A percentile compares a stretch with the other conserved stretches of the same genome.
These are phyloP conservation scores for Globicephala melas DNA, from an alignment of 2,113 vertebrate genomes.

Conservation along the genomic window DNA sequence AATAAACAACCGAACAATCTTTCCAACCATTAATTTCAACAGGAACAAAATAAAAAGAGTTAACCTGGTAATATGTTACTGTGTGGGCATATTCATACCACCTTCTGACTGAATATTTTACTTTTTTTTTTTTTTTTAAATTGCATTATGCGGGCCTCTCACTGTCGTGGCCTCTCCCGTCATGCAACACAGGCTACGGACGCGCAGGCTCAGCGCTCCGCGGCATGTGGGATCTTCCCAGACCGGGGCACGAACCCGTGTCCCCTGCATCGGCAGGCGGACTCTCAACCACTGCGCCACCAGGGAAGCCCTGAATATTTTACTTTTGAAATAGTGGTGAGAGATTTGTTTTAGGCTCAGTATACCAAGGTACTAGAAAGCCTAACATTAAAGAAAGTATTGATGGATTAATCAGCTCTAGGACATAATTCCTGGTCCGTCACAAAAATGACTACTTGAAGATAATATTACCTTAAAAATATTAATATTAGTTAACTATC, in stretches of 20 bases:
- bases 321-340: neutral
- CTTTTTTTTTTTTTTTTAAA: neutral
- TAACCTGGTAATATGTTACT: neutral
- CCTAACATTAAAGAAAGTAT: neutral
- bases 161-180: no score
- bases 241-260: no score
- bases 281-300: no score
- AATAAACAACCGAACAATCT: slow-evolving; percentile 30
- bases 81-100: neutral
- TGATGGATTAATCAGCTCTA: neutral
- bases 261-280: no score
- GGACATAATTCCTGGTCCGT: neutral
- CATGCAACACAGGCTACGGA: no score
- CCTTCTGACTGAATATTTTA: neutral
- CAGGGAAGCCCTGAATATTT: neutral
- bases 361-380: neutral
- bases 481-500: neutral
- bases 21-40: neutral
- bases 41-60: neutral
- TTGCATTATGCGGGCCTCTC: no score
- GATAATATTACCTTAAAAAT: neutral
- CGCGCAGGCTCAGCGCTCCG: no score
- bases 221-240: no score
- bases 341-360: neutral
- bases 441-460: neutral